Base-by-base conservation (phyloP, 2,113 vertebrate genomes). In the Alligator sinensis region DNA sequence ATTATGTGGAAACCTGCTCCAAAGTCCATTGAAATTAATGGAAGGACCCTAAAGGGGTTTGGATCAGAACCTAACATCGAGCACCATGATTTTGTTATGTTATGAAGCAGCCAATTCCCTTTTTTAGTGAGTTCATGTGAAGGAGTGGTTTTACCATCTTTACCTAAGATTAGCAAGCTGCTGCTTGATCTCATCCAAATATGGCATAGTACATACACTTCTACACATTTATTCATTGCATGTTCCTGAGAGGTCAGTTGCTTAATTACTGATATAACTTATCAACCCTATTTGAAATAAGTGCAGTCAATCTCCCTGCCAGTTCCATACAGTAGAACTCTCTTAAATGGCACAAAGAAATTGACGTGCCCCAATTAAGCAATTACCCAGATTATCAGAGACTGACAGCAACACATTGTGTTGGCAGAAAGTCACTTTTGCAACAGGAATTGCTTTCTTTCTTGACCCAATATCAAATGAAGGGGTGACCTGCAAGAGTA, bases 231-330 rank as follows among this genome's bases (percentile, higher is more conserved):
- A 2, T 24, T 89, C 57, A 76, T 83, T 62, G 15, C 34, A 5
- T 61, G 57, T 4, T 59, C 82, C 82, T 63, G 10, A 62, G 63
- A 21, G 63, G 13, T 81, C 70, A 91, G 75, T 30, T 15, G 77
- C 30, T 77, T 82, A 80, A 85, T 74, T 30, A 34, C 70, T 80
- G n/a, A 89, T 86, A 78, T 59, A 60, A 74, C 80, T 77, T 82
- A 85, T 75, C 28, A 85, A 85, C 34, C 58, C 62, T 72, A 92
- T 24, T 38, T 38, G 77, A 90, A 91, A 85, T 60, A 91, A 85
- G 75, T 89, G 47, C 74, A 78, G 18, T 61, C 77, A 9, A 8
- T 83, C 58, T 13, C 47, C 83, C n/a, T 78, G 80, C 60, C 59
- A 47, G 25, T 57, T 38, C 77, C 15, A 10, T 61, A 16, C 15